Evolutionary conservation across 2,113 vertebrate species (phyloP), one percentile per base, ranked within the genome.

Genomic region (Cebus imitator): DNA sequence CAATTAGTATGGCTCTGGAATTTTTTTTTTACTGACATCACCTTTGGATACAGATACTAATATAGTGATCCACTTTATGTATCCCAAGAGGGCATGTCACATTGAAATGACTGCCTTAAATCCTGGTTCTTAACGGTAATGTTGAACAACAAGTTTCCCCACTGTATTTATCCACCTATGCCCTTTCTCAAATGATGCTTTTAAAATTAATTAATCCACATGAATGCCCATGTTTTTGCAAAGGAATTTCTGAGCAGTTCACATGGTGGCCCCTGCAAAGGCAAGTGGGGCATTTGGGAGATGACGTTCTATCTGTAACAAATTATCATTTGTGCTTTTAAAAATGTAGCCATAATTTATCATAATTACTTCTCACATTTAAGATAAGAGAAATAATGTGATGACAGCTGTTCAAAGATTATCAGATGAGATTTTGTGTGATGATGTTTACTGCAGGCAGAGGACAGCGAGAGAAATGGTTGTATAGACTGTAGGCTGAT

Each of bases 61-160:
- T 97, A 97, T 75, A 97, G 76, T 96, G 97, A 98, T 98, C 93
- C 83, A 97, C 97, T 98, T 98, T 98, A 57, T 96, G 40, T 84
- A 94, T 95, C 97, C 97, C 97, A 95, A 93, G 96, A 98, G 98
- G 87, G 10, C 97, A 97, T 96, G 97, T 94, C 98, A 98, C 97
- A 96, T 32, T 95, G 94, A 96, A 98, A 98, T 96, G 84, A 68
- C 45, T 96, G 58, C 78, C 90, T 96, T 93, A 84, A 90, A 97
- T 97, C 87, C 66, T 72, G 84, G 84, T 70, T 72, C 84, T 98
- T 80, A 82, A 3, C 79, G 68, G 79, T 79, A 2, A 8, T 95
- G 61, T 96, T 66, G 93, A 90, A 43, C 55, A 92, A 79, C 40
- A 86, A 85, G 82, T 97, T 95, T 94, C 37, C 37, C 84, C 58